Conservation (phyloP, 2,797 vertebrate genomes). For the Carapus acus region DNA sequence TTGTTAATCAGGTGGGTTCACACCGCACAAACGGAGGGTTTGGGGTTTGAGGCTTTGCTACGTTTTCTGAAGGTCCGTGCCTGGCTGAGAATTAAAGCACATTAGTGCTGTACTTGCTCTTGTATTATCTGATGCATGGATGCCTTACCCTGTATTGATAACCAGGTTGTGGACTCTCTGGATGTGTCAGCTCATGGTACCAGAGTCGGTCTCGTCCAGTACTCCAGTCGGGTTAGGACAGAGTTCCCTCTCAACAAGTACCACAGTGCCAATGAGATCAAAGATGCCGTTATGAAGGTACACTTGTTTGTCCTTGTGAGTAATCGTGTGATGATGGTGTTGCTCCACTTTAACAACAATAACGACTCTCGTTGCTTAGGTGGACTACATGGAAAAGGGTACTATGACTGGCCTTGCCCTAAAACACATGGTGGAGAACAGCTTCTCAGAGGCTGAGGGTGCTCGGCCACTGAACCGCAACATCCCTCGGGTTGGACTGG, state of each 20-base stretch:
- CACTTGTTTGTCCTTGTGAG: not conserved
- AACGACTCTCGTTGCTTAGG: conserved; percentile 26
- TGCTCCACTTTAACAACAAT: not conserved
- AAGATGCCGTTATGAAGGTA: conserved; percentile 84
- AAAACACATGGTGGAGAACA: conserved; percentile 93
- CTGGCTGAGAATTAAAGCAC: not conserved
- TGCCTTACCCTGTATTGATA: conserved; percentile 11
- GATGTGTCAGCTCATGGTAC: conserved; percentile 86
- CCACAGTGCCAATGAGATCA: conserved; percentile 82
- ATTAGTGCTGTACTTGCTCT: not conserved
- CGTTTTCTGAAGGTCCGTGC: no score
- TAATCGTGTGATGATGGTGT: not conserved
- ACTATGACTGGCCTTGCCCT: conserved; percentile 95
- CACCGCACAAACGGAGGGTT: no score
- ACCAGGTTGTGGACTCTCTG: conserved; percentile 88
- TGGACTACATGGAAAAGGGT: conserved; percentile 96
- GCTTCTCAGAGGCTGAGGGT: conserved; percentile 88
- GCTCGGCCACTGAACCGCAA: conserved; percentile 77
- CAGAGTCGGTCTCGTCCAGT: conserved; percentile 89
- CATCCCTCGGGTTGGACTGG: conserved; percentile 83
- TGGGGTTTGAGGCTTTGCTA: no score
- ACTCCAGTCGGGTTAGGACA: conserved; percentile 89
- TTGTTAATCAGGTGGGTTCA: conserved; percentile 75
- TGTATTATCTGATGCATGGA: not conserved
- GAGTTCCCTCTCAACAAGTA: conserved; percentile 91